phyloP scores from a whole-genome alignment of 2,888 invertebrate species.

The Mythimna lalbum region DNA sequence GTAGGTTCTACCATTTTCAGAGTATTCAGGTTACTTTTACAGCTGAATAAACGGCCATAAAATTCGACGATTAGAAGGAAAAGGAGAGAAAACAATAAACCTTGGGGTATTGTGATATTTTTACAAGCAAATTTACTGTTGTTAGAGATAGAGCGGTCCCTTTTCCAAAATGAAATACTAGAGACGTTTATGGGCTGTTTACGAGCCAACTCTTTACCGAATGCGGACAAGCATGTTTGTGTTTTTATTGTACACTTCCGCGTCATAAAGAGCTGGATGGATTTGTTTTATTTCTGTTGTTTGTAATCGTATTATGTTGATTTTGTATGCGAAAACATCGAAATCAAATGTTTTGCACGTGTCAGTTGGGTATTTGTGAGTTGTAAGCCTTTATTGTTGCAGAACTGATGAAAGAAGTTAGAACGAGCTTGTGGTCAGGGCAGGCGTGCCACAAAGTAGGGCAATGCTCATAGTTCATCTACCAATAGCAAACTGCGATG shows the following conservation, averaged over 20 bases:
- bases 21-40: constrained; percentile 52
- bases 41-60: constrained; percentile 67
- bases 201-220: constrained; percentile 82
- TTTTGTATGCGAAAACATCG: constrained; percentile 26
- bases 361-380: not conserved
- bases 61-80: constrained; percentile 77
- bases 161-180: constrained; percentile 76
- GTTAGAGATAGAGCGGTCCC: constrained; percentile 63
- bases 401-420: too few relatives aligned
- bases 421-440: too few relatives aligned
- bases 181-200: constrained; percentile 83
- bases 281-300: constrained; percentile 56
- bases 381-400: not conserved
- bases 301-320: constrained; percentile 39
- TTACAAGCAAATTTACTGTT: constrained; percentile 77
- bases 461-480: too few relatives aligned
- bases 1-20: constrained; percentile 3
- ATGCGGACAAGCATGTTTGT: constrained; percentile 75
- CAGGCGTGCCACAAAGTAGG: too few relatives aligned
- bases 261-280: constrained; percentile 64
- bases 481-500: too few relatives aligned
- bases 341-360: constrained; percentile 1
- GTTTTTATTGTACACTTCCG: constrained; percentile 72
- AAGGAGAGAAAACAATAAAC: constrained; percentile 79
- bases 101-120: constrained; percentile 71